Percentiles rank a stretch among this genome's conserved stretches.
Evolutionary conservation across 2,888 invertebrate genomes (phyloP).

Genomic region (Metacarcinus magister): DNA sequence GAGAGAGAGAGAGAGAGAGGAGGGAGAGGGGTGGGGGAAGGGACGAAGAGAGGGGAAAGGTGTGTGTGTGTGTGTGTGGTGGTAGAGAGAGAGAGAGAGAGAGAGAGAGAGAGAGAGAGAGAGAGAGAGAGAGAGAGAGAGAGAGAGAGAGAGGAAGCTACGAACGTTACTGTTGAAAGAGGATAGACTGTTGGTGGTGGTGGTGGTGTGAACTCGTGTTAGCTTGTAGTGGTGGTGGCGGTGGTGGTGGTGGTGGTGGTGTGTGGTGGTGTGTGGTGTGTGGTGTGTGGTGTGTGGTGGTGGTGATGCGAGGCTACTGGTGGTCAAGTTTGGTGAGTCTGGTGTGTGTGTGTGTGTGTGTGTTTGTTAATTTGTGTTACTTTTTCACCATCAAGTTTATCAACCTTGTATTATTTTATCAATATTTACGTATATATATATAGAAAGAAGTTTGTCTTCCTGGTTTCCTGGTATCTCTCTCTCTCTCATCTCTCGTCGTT

Average conservation of each 20-base stretch:
- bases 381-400: neutral
- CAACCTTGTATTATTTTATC: neutral
- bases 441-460: too few species aligned
- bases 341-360: neutral
- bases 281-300: too few species aligned
- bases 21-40: neutral
- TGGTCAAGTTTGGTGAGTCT: neutral
- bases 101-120: slow-evolving; percentile 69
- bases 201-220: neutral
- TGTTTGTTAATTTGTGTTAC: neutral
- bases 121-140: slow-evolving; percentile 69
- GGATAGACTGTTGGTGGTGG: neutral
- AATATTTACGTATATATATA: too few species aligned
- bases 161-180: neutral
- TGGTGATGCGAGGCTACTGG: neutral
- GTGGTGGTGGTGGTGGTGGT: neutral
- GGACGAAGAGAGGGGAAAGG: neutral
- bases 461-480: neutral
- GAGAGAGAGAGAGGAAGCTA: slow-evolving; percentile 53
- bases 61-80: slow-evolving; percentile 9
- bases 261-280: slow-evolving; percentile 33
- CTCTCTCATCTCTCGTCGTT: neutral
- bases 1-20: neutral
- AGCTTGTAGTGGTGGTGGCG: neutral
- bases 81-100: slow-evolving; percentile 43